These are phyloP conservation scores for Meles meles DNA, from an alignment of 2,113 vertebrate genomes.

Conservation along the genomic window DNA sequence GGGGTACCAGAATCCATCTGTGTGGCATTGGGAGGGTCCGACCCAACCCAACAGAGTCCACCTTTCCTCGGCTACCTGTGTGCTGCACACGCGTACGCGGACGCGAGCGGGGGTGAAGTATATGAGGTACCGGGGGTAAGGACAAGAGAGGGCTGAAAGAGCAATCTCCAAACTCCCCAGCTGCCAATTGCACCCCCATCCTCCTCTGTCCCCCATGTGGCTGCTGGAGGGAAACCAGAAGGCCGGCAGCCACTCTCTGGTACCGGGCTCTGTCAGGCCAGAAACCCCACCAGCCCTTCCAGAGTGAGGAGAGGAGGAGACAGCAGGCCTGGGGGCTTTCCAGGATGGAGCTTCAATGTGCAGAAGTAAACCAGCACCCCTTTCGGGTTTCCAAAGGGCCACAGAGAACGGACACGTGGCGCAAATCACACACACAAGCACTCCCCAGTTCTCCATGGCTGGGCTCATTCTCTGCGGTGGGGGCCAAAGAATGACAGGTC, in stretches of 20 bases:
- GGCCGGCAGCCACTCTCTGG: background rate
- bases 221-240: background rate
- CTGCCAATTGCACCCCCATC: background rate
- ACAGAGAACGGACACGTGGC: conserved; percentile 40
- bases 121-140: background rate
- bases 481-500: conserved; percentile 11
- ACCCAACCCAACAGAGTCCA: background rate
- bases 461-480: background rate
- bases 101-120: background rate
- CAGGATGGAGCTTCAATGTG: background rate
- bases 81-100: accelerated
- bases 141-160: conserved; percentile 10
- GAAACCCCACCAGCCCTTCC: background rate
- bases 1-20: background rate
- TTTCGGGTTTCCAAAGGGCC: background rate
- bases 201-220: background rate
- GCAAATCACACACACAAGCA: background rate
- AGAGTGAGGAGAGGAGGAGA: background rate
- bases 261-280: background rate
- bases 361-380: background rate
- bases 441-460: background rate
- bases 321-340: background rate
- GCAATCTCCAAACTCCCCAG: background rate
- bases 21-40: background rate
- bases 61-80: background rate